Conservation (phyloP, 2,113 vertebrate genomes). For the Gymnorhina tibicen region DNA sequence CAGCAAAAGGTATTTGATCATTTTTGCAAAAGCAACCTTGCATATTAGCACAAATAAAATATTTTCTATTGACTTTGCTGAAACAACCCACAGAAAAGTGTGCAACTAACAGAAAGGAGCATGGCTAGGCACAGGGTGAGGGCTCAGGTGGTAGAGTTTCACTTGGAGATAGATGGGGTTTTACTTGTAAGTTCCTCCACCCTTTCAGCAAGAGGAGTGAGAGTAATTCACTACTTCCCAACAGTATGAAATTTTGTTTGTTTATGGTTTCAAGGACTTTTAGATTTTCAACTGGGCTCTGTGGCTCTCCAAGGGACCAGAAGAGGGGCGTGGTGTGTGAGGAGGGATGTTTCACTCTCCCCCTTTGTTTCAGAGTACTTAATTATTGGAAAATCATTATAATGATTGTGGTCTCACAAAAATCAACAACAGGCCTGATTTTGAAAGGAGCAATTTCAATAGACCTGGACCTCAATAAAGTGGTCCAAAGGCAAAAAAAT, state of each 20-base stretch:
- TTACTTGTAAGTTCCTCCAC: background rate
- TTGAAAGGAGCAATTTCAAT: background rate
- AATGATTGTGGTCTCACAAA: background rate
- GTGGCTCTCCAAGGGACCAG: background rate
- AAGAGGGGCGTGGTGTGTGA: accelerated
- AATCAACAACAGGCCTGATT: background rate
- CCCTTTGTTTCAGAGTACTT: background rate
- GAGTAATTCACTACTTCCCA: background rate
- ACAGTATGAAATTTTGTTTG: background rate
- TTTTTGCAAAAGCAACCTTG: background rate
- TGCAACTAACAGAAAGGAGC: background rate
- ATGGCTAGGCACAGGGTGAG: background rate
- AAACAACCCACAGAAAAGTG: background rate
- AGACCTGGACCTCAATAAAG: background rate
- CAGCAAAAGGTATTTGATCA: background rate
- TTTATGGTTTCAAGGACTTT: background rate
- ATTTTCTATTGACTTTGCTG: background rate
- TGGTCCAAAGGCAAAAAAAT: background rate
- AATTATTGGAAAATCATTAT: background rate
- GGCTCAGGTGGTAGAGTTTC: background rate
- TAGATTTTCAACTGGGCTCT: background rate
- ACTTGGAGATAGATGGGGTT: background rate
- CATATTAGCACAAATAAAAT: background rate
- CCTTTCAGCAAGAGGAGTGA: background rate
- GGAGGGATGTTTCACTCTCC: background rate